phyloP scores from a whole-genome alignment of 1,140 invertebrate genomes.

The Trinorchestia longiramus region DNA sequence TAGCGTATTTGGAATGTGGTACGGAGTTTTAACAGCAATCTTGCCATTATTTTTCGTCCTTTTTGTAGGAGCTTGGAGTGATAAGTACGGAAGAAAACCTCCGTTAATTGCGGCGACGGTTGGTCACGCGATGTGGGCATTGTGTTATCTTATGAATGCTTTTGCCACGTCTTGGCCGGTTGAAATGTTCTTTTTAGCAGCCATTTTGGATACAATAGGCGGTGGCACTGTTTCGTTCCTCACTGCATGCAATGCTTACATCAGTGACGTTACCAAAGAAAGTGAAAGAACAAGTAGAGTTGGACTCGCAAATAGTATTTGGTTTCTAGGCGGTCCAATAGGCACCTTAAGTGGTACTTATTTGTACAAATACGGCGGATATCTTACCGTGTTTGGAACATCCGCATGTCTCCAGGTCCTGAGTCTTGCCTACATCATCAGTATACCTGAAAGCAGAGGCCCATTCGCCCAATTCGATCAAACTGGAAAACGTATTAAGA shows the following conservation, averaged over 20 bases:
- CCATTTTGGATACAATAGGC: conserved; percentile 74
- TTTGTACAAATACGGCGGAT: conserved; percentile 63
- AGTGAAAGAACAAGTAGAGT: conserved; percentile 85
- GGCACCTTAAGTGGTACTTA: conserved; percentile 76
- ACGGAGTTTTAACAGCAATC: conserved; percentile 65
- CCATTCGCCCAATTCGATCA: conserved; percentile 54
- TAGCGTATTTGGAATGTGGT: conserved; percentile 73
- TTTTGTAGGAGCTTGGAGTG: conserved; percentile 69
- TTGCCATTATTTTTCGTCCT: conserved; percentile 65
- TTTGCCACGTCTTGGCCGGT: conserved; percentile 80
- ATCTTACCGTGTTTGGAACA: conserved; percentile 62
- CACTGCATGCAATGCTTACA: conserved; percentile 90
- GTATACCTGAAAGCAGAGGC: conserved; percentile 64
- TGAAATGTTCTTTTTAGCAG: conserved; percentile 73
- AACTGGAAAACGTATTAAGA: background rate
- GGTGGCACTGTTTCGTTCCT: conserved; percentile 90
- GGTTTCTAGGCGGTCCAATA: conserved; percentile 84
- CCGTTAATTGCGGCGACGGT: conserved; percentile 86
- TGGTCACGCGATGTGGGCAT: conserved; percentile 82
- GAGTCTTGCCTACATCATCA: conserved; percentile 59
- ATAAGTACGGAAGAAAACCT: conserved; percentile 77
- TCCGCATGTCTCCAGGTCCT: conserved; percentile 57
- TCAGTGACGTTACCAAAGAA: conserved; percentile 85
- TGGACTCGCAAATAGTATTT: conserved; percentile 85
- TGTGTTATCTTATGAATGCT: conserved; percentile 83